Conservation (phyloP, 1,140 invertebrate species). For the Cyclina sinensis region DNA sequence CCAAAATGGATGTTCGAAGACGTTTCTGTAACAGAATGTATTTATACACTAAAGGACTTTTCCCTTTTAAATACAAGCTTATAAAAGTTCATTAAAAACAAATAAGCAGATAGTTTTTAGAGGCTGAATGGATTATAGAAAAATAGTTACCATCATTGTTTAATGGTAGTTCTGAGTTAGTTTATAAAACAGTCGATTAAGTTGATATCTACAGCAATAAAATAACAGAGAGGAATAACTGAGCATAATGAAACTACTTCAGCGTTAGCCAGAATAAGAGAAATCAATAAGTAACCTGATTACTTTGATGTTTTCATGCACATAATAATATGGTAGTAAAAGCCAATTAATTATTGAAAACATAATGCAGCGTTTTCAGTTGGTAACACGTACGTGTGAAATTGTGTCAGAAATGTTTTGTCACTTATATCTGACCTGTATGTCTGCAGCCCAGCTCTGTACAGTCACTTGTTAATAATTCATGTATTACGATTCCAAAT, state of each 20-base stretch:
- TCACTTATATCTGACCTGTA: background rate
- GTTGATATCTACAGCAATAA: background rate
- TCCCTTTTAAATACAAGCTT: too few relatives aligned
- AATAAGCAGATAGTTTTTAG: too few relatives aligned
- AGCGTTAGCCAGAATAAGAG: background rate
- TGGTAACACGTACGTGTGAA: background rate
- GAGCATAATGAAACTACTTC: background rate
- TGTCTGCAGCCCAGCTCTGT: background rate
- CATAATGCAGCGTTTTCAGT: background rate
- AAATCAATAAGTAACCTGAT: constrained; percentile 25
- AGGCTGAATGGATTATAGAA: too few relatives aligned
- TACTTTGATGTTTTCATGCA: background rate
- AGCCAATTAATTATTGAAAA: constrained; percentile 19
- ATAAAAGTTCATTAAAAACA: too few relatives aligned
- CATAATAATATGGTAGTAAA: background rate
- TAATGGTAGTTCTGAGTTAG: too few relatives aligned
- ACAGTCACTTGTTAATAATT: background rate
- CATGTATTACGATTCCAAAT: too few relatives aligned
- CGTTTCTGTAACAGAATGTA: too few relatives aligned
- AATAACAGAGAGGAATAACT: background rate
- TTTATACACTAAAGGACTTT: too few relatives aligned
- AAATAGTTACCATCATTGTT: too few relatives aligned
- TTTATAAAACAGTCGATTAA: background rate
- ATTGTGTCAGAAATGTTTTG: background rate
- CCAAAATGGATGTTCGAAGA: too few relatives aligned